A percentile compares a stretch with the other conserved stretches of the same genome.
phyloP scores from a whole-genome alignment of 2,113 vertebrate species.

The Odocoileus virginianus region DNA sequence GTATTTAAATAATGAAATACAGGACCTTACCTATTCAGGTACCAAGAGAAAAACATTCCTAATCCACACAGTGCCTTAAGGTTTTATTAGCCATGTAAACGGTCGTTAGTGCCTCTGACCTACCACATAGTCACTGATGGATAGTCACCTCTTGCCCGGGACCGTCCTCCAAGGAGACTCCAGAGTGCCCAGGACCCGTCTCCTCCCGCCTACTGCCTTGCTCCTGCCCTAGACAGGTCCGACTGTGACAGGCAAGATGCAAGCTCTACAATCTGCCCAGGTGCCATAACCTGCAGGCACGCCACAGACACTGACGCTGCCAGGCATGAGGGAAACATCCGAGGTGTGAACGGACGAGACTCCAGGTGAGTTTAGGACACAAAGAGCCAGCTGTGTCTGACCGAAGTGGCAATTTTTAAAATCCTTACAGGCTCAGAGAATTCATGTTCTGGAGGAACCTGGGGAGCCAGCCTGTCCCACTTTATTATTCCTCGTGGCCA shows the following conservation, averaged over 20 bases:
- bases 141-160: not conserved
- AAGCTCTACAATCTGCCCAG: not conserved
- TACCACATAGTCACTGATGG: not conserved
- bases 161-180: not conserved
- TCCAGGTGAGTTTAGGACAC: accelerated
- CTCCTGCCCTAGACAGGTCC: not conserved
- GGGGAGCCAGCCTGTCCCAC: not conserved
- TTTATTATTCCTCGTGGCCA: accelerated
- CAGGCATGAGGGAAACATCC: accelerated
- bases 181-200: not conserved
- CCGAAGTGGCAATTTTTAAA: not conserved
- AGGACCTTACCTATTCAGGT: not conserved
- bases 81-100: not conserved
- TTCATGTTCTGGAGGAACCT: not conserved
- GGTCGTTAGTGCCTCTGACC: not conserved
- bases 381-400: not conserved
- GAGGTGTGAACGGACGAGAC: not conserved
- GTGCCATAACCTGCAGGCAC: accelerated
- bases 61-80: not conserved
- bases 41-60: not conserved
- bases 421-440: not conserved
- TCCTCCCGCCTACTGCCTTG: not conserved
- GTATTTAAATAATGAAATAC: not conserved
- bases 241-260: not conserved
- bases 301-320: not conserved